Base-by-base conservation (phyloP, 1,140 invertebrate genomes). In the Trichonephila clavipes region DNA sequence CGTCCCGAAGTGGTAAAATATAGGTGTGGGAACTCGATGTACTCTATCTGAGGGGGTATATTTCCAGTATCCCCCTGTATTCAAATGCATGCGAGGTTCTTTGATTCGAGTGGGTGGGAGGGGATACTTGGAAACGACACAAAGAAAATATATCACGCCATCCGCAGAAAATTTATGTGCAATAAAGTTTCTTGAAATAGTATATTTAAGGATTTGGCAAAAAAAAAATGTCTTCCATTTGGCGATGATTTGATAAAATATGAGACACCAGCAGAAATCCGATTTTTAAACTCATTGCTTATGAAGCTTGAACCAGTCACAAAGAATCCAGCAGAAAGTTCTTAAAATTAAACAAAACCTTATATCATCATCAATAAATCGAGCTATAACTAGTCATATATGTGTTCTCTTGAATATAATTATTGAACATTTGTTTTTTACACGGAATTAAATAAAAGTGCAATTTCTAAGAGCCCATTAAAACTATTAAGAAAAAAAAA, bases 1-100 rank as follows among this genome's bases (percentile, higher is more conserved):
- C 16, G 34, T 66, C 24, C 86, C 66, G 66, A n/a, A 69, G 24
- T 87, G 12, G 85, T 87, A 87, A 87, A 87, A 87, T 87, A 64
- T 87, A 87, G 85, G 85, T 87, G 14, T 87, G 58, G 59, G 16
- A 28, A 61, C 28, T 28, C 28, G 12, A 34, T 87, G 59, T 87
- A 34, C 85, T 64, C 5, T 19, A 87, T 40, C 28, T 40, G 58
- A 61, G n/a, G 44, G 82, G 51, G 18, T 59, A 24, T 58, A 88
- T 69, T 77, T 77, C 16, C 28, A 18, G 16, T 34, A 77, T 16
- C 72, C 14, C 2, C 12, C 34, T 40, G 69, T 51, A 28, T 77
- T 59, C 88, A 34, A 81, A 59, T 81, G 44, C 69, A 81, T 90
- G 64, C 44, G 0, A 14, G 51, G 34, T 34, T 40, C 85, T 64